phyloP scores from a whole-genome alignment of 2,797 vertebrate species.

The Buphagus erythrorhynchus region DNA sequence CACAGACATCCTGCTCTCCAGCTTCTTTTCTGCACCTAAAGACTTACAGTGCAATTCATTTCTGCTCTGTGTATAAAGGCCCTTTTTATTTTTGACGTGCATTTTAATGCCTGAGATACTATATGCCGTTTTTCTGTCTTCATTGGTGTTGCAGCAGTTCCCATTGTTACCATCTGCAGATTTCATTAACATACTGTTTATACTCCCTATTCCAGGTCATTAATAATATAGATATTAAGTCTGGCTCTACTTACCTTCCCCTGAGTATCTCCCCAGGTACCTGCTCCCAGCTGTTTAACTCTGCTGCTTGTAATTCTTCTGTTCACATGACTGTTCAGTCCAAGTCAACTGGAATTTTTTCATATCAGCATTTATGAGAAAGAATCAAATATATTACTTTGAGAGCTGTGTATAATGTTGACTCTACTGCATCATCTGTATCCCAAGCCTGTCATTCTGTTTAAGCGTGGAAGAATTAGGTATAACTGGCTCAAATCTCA shows the following conservation, averaged over 20 bases:
- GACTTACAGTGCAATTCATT: background rate
- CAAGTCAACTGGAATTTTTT: background rate
- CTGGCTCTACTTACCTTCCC: conserved; percentile 22
- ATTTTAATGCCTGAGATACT: background rate
- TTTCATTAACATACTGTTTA: conserved; percentile 50
- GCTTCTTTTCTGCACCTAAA: background rate
- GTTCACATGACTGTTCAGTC: background rate
- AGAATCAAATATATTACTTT: background rate
- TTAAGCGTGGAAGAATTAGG: background rate
- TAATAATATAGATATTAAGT: conserved; percentile 40
- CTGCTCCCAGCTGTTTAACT: conserved; percentile 20
- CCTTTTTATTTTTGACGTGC: background rate
- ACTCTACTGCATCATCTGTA: background rate
- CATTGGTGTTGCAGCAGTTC: background rate
- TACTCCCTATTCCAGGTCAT: conserved; percentile 26
- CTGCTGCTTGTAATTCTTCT: conserved; percentile 12
- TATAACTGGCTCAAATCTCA: background rate
- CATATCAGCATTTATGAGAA: background rate
- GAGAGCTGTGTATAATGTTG: background rate
- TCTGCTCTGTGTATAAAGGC: background rate
- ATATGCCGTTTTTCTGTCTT: background rate
- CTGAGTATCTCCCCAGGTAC: conserved; percentile 28
- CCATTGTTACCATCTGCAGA: conserved; percentile 51
- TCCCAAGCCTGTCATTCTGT: background rate
- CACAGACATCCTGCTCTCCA: background rate